Conservation (phyloP, 2,113 vertebrate genomes). For the Phaetusa simplex region DNA sequence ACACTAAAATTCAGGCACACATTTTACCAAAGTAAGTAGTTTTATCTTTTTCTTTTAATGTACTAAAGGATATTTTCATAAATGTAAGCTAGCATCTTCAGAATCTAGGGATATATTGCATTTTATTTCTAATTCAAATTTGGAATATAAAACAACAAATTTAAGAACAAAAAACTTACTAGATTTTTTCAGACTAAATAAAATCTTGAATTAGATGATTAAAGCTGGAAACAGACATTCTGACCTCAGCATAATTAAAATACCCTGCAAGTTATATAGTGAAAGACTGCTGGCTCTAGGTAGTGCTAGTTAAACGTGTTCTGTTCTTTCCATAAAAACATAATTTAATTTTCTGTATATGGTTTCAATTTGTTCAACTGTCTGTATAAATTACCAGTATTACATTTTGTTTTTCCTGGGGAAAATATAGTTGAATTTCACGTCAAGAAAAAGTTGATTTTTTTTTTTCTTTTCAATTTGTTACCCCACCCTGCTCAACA, state of each 20-base stretch:
- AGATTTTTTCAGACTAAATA: not conserved
- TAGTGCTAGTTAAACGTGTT: slow-evolving; percentile 43
- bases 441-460: not conserved
- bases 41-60: not conserved
- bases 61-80: not conserved
- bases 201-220: slow-evolving; percentile 24
- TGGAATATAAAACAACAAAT: not conserved
- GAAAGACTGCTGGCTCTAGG: slow-evolving; percentile 36
- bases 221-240: slow-evolving; percentile 37
- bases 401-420: slow-evolving; percentile 42
- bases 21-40: not conserved
- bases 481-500: slow-evolving; percentile 31
- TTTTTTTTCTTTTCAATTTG: slow-evolving; percentile 39
- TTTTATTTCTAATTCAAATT: not conserved
- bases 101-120: not conserved
- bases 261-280: slow-evolving; percentile 18
- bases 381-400: slow-evolving; percentile 57
- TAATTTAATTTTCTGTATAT: slow-evolving; percentile 53
- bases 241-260: slow-evolving; percentile 58
- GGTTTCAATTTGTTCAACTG: slow-evolving; percentile 66
- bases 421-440: slow-evolving; percentile 60
- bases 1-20: not conserved
- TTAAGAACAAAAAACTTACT: not conserved
- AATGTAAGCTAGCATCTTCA: not conserved
- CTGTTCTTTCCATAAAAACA: slow-evolving; percentile 64